Conservation (phyloP, 2,888 invertebrate genomes). For the Lithosia quadra region DNA sequence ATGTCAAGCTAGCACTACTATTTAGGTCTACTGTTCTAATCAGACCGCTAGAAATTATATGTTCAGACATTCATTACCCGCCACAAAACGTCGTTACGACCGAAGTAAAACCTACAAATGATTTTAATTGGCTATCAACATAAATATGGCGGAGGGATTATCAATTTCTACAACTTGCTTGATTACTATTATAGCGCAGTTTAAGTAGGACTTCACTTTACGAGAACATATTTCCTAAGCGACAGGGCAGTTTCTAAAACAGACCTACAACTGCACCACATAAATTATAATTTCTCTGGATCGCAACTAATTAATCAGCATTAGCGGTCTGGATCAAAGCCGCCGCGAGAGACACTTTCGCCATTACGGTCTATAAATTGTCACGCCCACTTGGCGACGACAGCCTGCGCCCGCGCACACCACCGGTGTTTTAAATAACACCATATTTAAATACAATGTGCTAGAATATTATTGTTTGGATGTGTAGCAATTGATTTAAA, state of each 20-base stretch:
- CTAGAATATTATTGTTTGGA: conserved; percentile 18
- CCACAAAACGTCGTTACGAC: not conserved
- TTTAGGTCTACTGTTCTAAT: not conserved
- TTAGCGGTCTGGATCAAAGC: conserved; percentile 69
- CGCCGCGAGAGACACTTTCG: conserved; percentile 71
- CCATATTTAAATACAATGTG: conserved; percentile 53
- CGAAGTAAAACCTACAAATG: not conserved
- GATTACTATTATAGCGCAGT: conserved; percentile 1
- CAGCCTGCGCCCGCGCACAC: conserved; percentile 48
- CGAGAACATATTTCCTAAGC: conserved; percentile 9
- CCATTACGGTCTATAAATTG: conserved; percentile 66
- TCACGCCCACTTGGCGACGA: conserved; percentile 63
- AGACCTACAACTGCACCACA: conserved; percentile 39
- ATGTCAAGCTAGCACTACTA: not conserved
- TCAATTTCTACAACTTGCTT: conserved; percentile 1
- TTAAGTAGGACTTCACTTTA: conserved; percentile 29
- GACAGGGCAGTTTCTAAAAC: conserved; percentile 41
- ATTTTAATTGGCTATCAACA: not conserved
- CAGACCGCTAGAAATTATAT: not conserved
- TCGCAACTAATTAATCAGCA: conserved; percentile 67
- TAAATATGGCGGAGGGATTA: not conserved
- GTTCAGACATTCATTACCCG: not conserved
- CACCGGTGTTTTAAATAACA: conserved; percentile 40
- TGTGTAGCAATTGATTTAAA: conserved; percentile 25
- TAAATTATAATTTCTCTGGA: conserved; percentile 70